These are phyloP conservation scores for Perizoma flavofasciatum DNA, from an alignment of 2,888 invertebrate species.

Conservation along the genomic window DNA sequence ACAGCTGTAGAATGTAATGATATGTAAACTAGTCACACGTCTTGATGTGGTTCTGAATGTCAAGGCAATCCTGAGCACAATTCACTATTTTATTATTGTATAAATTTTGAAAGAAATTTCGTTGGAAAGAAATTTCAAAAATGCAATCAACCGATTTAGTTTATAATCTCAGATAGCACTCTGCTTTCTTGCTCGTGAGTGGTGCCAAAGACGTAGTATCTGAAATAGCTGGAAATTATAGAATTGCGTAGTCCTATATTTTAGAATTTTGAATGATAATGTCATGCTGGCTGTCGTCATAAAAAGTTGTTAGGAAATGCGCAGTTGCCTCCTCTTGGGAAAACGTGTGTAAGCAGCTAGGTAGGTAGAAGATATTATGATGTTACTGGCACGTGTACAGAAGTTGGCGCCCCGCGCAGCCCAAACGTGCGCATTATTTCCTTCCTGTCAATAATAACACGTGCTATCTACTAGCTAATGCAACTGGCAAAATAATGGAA, in stretches of 20 bases:
- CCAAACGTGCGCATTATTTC: conserved; percentile 49
- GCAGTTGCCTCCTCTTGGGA: conserved; percentile 61
- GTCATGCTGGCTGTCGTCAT: conserved; percentile 48
- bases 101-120: neutral
- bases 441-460: conserved; percentile 60
- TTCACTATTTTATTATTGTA: neutral
- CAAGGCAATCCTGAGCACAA: neutral
- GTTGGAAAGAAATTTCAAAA: neutral
- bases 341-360: conserved; percentile 34
- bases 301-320: conserved; percentile 66
- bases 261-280: conserved; percentile 48
- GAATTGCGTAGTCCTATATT: conserved; percentile 63
- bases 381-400: conserved; percentile 67
- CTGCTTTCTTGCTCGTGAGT: conserved; percentile 39
- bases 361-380: conserved; percentile 42
- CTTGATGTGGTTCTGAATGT: too few relatives aligned
- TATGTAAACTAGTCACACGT: too few relatives aligned
- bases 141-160: too few relatives aligned
- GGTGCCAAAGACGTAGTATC: conserved; percentile 73
- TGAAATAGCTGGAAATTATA: conserved; percentile 67
- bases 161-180: neutral
- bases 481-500: neutral
- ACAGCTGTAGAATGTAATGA: too few relatives aligned
- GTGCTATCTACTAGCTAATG: conserved; percentile 40
- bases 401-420: conserved; percentile 54